phyloP scores from a whole-genome alignment of 2,797 vertebrate genomes.

The Anas flavirostris region DNA sequence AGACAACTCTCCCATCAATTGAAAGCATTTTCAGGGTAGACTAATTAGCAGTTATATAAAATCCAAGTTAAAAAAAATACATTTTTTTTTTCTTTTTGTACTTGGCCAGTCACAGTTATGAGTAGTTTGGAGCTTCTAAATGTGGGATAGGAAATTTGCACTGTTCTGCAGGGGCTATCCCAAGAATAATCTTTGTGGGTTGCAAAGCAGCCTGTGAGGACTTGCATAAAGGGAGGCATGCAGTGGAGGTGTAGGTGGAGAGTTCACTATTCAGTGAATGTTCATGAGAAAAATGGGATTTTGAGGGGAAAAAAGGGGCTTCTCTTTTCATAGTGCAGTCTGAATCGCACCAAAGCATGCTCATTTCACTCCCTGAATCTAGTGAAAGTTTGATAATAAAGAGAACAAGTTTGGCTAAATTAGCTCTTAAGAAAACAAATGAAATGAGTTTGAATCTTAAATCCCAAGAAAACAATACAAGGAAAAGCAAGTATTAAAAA shows the following conservation, averaged over 20 bases:
- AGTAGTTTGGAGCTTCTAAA: not conserved
- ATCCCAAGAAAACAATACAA: not conserved
- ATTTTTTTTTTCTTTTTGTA: not conserved
- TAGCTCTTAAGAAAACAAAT: not conserved
- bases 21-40: not conserved
- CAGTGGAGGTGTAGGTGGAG: too few species aligned
- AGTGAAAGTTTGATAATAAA: not conserved
- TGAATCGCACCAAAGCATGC: not conserved
- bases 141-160: not conserved
- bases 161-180: accelerated
- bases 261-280: not conserved
- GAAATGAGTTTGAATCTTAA: not conserved
- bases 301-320: not conserved
- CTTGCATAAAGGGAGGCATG: accelerated
- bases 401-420: not conserved
- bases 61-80: not conserved
- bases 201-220: not conserved
- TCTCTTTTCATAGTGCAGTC: not conserved
- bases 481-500: not conserved
- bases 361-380: not conserved
- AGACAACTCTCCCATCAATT: not conserved
- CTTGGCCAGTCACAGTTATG: not conserved
- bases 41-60: not conserved
- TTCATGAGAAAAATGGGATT: not conserved
- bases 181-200: not conserved